Percentiles rank a stretch among this genome's conserved stretches.
Conservation (phyloP, 2,113 vertebrate species). For the Eubucco bourcierii region DNA sequence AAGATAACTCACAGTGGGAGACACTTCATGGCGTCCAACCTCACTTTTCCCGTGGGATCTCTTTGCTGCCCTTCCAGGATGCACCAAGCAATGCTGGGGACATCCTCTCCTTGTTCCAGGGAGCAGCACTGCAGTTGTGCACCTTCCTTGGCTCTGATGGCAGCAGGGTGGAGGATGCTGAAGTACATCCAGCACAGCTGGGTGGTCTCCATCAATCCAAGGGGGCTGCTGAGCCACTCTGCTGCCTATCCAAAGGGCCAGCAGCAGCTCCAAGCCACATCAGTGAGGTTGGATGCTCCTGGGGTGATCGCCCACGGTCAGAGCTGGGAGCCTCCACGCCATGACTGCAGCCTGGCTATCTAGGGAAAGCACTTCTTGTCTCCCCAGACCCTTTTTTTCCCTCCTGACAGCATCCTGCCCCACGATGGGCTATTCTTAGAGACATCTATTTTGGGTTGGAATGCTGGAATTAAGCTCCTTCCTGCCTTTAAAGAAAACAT, state of each 20-base stretch:
- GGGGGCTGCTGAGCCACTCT: accelerated
- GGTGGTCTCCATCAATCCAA: not conserved
- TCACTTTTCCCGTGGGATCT: accelerated
- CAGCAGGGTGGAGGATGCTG: not conserved
- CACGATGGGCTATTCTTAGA: slow-evolving; percentile 25
- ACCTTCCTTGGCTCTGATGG: not conserved
- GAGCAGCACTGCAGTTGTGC: not conserved
- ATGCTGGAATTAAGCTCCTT: slow-evolving; percentile 62
- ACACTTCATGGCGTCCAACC: accelerated
- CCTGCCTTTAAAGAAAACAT: slow-evolving; percentile 56
- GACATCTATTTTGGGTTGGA: slow-evolving; percentile 5
- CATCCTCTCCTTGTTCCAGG: not conserved
- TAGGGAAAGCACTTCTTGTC: not conserved
- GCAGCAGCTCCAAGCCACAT: not conserved
- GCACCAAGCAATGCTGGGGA: accelerated
- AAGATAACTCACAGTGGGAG: not conserved
- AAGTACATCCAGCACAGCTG: accelerated
- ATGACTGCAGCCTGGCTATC: not conserved
- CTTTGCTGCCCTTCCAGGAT: not conserved
- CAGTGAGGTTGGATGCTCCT: accelerated
- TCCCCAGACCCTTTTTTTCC: not conserved
- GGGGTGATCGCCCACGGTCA: accelerated
- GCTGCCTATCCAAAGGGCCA: not conserved
- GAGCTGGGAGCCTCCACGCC: not conserved
- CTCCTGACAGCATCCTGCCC: slow-evolving; percentile 26